A percentile compares a stretch with the other conserved stretches of the same genome.
These are phyloP conservation scores for Melopsittacus undulatus DNA, from an alignment of 2,797 vertebrate genomes.

Conservation along the genomic window DNA sequence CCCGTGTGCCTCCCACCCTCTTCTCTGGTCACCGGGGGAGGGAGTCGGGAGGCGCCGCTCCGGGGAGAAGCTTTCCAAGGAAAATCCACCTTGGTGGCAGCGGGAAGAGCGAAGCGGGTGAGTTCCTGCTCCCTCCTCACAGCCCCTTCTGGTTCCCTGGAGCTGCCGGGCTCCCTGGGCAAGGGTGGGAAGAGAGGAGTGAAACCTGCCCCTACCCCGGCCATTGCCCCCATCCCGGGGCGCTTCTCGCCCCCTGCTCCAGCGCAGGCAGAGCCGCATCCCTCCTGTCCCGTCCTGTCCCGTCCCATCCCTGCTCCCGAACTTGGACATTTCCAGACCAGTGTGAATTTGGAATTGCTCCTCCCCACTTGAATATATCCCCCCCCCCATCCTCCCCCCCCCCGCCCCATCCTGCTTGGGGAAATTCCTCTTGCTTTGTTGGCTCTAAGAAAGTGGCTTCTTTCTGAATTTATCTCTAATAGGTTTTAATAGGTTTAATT, in stretches of 20 bases:
- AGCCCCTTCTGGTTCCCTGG: not conserved
- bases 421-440: not conserved
- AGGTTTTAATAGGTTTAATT: too few species aligned
- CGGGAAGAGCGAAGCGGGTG: not conserved
- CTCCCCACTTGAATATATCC: not conserved
- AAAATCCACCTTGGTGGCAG: not conserved
- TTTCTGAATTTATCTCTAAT: not conserved
- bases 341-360: not conserved
- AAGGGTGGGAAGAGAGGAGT: not conserved
- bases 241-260: not conserved
- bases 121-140: not conserved
- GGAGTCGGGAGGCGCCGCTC: not conserved
- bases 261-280: not conserved
- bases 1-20: not conserved
- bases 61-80: not conserved
- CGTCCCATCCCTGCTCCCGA: not conserved
- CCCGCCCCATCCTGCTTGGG: not conserved
- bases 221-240: not conserved
- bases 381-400: too few species aligned
- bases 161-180: not conserved
- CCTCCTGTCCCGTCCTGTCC: not conserved
- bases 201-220: fast-evolving
- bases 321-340: not conserved
- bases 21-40: not conserved
- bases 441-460: not conserved